These are phyloP conservation scores for Erpornis zantholeuca DNA, from an alignment of 2,113 vertebrate species.

Conservation along the genomic window DNA sequence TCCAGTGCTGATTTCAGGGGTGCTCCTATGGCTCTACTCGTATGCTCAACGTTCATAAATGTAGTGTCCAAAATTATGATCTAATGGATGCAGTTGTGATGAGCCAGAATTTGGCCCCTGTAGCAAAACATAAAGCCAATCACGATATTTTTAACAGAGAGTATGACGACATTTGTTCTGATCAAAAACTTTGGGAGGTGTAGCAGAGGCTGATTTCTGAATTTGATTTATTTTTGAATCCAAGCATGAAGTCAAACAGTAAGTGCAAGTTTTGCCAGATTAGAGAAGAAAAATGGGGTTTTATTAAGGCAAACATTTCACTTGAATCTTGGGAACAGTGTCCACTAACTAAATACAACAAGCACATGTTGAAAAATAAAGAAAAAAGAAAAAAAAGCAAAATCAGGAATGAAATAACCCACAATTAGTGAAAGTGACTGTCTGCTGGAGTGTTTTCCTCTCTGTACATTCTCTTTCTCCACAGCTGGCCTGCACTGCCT, in stretches of 20 bases:
- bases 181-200: neutral
- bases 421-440: neutral
- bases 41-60: neutral
- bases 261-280: neutral
- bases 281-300: neutral
- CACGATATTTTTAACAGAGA: neutral
- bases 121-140: neutral
- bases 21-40: neutral
- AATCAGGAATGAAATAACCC: neutral
- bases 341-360: neutral
- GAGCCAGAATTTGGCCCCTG: neutral
- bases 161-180: neutral
- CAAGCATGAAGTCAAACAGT: neutral
- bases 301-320: neutral
- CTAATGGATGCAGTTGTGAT: neutral
- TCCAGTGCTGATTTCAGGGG: neutral
- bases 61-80: neutral
- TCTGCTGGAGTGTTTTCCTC: neutral
- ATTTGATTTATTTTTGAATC: neutral
- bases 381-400: neutral
- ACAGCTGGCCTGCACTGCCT: neutral
- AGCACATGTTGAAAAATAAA: neutral
- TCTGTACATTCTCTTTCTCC: neutral
- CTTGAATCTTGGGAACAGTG: neutral
- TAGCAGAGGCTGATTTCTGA: neutral